These are phyloP conservation scores for Plotosus lineatus DNA, from an alignment of 2,113 vertebrate species.

Conservation along the genomic window DNA sequence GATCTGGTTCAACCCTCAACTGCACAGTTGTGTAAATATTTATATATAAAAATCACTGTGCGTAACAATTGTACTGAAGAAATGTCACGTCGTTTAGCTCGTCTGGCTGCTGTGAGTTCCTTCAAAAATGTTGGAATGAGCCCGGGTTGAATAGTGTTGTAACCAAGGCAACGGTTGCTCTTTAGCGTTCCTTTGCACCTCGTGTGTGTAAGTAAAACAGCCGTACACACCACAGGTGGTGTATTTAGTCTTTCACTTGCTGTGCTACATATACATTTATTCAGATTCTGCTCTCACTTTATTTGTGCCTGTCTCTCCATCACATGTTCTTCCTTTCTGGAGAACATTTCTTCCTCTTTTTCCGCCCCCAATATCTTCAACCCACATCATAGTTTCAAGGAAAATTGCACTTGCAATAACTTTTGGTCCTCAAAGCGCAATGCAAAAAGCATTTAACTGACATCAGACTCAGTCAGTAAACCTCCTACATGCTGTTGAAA, in stretches of 20 bases:
- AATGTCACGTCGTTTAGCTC: background rate
- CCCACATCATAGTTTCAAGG: background rate
- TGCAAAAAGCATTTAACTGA: too few relatives aligned
- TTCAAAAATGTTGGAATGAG: background rate
- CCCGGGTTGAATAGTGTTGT: background rate
- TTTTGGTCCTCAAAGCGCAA: too few relatives aligned
- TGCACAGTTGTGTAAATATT: too few relatives aligned
- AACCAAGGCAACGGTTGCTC: background rate
- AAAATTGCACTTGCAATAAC: too few relatives aligned
- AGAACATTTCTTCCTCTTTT: background rate
- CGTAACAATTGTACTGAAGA: too few relatives aligned
- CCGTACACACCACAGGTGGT: slow-evolving; percentile 24
- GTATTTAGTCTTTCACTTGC: background rate
- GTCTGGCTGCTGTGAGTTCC: background rate
- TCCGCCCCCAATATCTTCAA: too few relatives aligned
- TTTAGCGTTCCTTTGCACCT: background rate
- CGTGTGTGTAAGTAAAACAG: slow-evolving; percentile 21
- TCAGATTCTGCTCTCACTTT: background rate
- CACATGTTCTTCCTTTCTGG: background rate
- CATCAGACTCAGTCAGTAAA: too few relatives aligned
- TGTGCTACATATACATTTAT: background rate
- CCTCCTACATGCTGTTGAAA: too few relatives aligned
- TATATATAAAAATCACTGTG: too few relatives aligned
- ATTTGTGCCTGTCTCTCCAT: background rate
- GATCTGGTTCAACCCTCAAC: too few relatives aligned